Evolutionary conservation across 2,113 vertebrate species (phyloP), one percentile per base, ranked within the genome.

Genomic region (Canis aureus): DNA sequence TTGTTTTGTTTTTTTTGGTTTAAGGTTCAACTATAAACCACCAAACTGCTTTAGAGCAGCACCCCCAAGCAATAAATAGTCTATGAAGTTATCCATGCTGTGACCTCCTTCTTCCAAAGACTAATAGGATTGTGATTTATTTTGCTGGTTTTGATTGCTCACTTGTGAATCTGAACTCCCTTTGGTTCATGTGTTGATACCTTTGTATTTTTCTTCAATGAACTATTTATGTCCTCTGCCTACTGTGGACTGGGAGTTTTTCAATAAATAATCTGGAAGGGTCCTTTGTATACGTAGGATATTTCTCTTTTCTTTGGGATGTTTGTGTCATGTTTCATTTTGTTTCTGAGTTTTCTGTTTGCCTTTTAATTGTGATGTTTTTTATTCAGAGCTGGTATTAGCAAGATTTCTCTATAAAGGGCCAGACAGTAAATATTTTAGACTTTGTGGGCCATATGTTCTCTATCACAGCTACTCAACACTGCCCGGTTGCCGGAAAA

Each of bases 291-390:
- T 29, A 92, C 27, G 82, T 90, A 69, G 17, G 13, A 23, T 55
- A n/a, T 62, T 32, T 69, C 53, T 92, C 69, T 89, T 85, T 78
- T 55, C 15, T 84, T 92, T 69, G 9, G 43, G 15, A 11, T 32
- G 55, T 22, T 60, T 89, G 38, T n/a, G 35, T 74, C 78, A 19
- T 49, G 73, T 67, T 90, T 91, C 11, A 22, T 71, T 97, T 83
- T 67, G 23, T 78, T 66, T 57, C 53, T n/a, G 38, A 27, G 2
- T 82, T 90, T 82, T 27, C 80, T 57, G 1, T 86, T 64, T 82
- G 84, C 29, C n/a, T 95, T 94, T 91, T 53, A 74, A 91, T 73
- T 76, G 16, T 12, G 15, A 38, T 66, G 2, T 43, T 20, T 83
- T 83, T 62, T 82, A 57, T 38, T 27, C 25, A 43, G 79, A 76